These are phyloP conservation scores for Drosophila athabasca DNA, from an alignment of 1,140 invertebrate genomes.

Conservation along the genomic window DNA sequence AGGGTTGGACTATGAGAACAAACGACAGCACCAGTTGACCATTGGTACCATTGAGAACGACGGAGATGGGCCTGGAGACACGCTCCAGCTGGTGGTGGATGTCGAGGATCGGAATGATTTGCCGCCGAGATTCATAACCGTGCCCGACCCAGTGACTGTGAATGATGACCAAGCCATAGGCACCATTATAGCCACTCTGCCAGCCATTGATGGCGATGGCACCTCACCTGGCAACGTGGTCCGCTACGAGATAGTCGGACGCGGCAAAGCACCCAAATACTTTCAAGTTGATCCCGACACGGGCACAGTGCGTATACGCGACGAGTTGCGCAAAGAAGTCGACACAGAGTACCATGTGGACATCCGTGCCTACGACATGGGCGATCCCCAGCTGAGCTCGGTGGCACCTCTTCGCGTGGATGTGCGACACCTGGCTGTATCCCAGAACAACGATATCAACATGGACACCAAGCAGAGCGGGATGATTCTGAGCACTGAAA, in stretches of 20 bases:
- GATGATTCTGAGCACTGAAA: slow-evolving; percentile 85
- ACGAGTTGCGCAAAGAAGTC: slow-evolving; percentile 92
- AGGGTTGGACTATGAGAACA: slow-evolving; percentile 91
- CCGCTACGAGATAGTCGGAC: slow-evolving; percentile 91
- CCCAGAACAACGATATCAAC: slow-evolving; percentile 77
- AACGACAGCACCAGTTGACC: slow-evolving; percentile 89
- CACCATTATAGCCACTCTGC: slow-evolving; percentile 89
- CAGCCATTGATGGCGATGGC: slow-evolving; percentile 92
- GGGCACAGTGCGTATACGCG: slow-evolving; percentile 90
- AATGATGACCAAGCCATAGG: slow-evolving; percentile 93
- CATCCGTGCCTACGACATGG: slow-evolving; percentile 93
- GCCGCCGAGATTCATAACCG: slow-evolving; percentile 92
- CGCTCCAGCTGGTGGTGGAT: slow-evolving; percentile 89
- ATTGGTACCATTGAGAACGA: slow-evolving; percentile 93
- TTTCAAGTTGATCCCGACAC: slow-evolving; percentile 94
- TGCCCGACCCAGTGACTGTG: slow-evolving; percentile 91
- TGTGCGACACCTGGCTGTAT: slow-evolving; percentile 89
- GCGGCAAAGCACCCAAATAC: slow-evolving; percentile 91
- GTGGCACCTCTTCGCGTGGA: slow-evolving; percentile 91
- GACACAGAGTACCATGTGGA: slow-evolving; percentile 94
- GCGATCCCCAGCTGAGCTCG: slow-evolving; percentile 92
- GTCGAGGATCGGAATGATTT: slow-evolving; percentile 94
- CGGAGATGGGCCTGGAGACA: slow-evolving; percentile 88
- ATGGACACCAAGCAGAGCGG: slow-evolving; percentile 58
- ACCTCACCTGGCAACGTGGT: slow-evolving; percentile 92